phyloP scores from a whole-genome alignment of 1,140 invertebrate genomes.

The honey bee (Apis mellifera) region DNA sequence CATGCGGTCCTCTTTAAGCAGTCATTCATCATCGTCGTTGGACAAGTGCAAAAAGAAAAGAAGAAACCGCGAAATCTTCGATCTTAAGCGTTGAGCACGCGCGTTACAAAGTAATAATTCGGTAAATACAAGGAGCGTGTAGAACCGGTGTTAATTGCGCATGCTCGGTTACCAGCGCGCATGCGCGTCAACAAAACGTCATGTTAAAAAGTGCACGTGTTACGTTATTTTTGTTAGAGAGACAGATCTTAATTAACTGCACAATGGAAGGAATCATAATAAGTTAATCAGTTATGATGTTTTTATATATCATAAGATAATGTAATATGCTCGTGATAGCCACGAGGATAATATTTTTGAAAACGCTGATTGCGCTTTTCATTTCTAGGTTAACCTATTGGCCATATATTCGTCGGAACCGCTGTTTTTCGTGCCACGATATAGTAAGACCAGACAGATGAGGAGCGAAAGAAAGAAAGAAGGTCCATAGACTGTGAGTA shows the following conservation, averaged over 20 bases:
- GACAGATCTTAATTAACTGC: not conserved
- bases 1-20: not conserved
- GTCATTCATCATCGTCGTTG: constrained; percentile 11
- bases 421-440: not conserved
- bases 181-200: not conserved
- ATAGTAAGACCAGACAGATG: not conserved
- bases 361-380: too few relatives aligned
- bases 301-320: not conserved
- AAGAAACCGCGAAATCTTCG: constrained; percentile 12
- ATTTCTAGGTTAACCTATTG: not conserved
- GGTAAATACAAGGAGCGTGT: constrained; percentile 1
- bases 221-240: not conserved
- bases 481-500: not conserved
- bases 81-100: not conserved
- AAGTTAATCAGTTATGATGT: not conserved
- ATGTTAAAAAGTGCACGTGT: not conserved
- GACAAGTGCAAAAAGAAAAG: constrained; percentile 10
- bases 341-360: not conserved
- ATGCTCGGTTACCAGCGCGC: not conserved
- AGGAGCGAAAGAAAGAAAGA: not conserved
- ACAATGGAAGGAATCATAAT: not conserved
- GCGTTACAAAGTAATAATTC: constrained; percentile 21
- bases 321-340: not conserved
- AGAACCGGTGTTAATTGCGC: constrained; percentile 4
- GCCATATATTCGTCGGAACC: not conserved